These are phyloP conservation scores for Watsonalla cultraria DNA, from an alignment of 2,888 invertebrate species.

Conservation along the genomic window DNA sequence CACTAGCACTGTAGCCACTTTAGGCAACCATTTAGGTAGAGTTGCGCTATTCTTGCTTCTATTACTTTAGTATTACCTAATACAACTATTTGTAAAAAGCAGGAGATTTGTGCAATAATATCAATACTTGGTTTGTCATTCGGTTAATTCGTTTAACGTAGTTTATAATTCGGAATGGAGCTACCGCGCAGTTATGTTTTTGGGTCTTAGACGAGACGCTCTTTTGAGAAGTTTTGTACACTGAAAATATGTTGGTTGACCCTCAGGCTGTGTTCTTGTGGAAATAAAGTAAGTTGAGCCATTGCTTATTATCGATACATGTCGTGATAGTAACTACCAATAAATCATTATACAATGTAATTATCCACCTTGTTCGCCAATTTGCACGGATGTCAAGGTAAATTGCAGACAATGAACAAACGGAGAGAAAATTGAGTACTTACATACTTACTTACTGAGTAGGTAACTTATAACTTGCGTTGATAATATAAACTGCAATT, in stretches of 20 bases:
- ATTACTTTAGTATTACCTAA: neutral
- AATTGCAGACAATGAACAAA: too few species aligned
- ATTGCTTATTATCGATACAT: neutral
- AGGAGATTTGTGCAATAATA: neutral
- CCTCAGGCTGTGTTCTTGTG: too few species aligned
- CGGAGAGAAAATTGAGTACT: constrained; percentile 2
- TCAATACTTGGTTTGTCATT: too few species aligned
- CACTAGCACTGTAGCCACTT: neutral
- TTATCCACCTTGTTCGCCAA: neutral
- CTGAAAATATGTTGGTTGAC: too few species aligned
- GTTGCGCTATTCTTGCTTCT: neutral
- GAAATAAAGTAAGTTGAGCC: too few species aligned
- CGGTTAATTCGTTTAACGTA: too few species aligned
- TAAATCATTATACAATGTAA: neutral
- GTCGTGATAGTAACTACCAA: neutral
- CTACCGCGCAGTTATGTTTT: too few species aligned
- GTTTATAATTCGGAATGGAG: too few species aligned
- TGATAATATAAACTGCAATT: constrained; percentile 7
- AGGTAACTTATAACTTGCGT: neutral
- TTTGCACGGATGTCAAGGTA: too few species aligned
- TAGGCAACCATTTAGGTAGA: neutral
- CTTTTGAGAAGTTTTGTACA: too few species aligned
- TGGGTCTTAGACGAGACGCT: too few species aligned
- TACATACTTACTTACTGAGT: neutral
- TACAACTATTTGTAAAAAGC: neutral